Evolutionary conservation across 1,140 invertebrate species (phyloP), one percentile per base, ranked within the genome.

Genomic region (Drosophila chauvacae): DNA sequence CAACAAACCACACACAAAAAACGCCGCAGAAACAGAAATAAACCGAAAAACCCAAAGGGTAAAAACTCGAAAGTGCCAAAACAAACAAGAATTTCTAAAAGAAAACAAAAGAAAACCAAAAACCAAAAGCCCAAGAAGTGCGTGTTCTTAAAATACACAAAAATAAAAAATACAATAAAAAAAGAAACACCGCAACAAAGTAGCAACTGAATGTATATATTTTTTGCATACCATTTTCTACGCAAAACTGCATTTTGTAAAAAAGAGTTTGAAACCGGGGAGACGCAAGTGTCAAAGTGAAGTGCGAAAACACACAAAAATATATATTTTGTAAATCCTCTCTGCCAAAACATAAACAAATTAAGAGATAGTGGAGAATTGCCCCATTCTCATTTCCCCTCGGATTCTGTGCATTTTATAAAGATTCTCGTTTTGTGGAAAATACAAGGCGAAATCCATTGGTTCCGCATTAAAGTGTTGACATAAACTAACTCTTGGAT

Each of bases 21-120:
- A 73, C 50, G 61, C 73, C 63, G 64, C 41, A 57, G 47, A 77
- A 58, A 74, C 59, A 65, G 61, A 69, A 83, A 80, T 72, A 85
- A 78, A 83, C 73, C 62, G 42, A 62, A 72, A 80, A 83, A 88
- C 82, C 42, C 77, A 87, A 87, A 87, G 83, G 83, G 83, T 83
- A 87, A 80, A 80, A 88, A 83, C 80, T 88, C 72, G 71, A 73
- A 88, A 87, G 83, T 83, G 83, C 81, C 83, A 83, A 83, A 75
- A 70, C 48, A 66, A 55, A 68, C 47, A 68, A 37, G 66, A 69
- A 70, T 68, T 51, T 68, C 37, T 37, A 42, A 63, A 44, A 7
- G 35, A 50, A 37, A 47, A 70, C 47, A 53, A 33, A 35, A 6
- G 26, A 61, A 61, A 53, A 61, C 26, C 45, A 16, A 23, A 55